Base-by-base conservation (phyloP, 2,113 vertebrate genomes). In the Ploceus nigricollis region DNA sequence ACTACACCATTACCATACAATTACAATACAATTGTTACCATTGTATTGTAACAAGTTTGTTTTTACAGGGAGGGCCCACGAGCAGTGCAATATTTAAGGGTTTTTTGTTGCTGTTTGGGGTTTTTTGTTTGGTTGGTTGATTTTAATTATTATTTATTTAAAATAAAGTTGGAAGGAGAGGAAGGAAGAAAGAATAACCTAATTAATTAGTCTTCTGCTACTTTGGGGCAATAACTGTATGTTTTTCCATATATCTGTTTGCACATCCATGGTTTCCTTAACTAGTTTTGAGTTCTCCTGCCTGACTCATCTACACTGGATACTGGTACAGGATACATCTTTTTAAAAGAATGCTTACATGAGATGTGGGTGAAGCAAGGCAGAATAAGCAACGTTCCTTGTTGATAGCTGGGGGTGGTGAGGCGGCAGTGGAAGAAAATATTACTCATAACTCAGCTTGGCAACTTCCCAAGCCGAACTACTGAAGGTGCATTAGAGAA, bases 371-470 rank as follows among this genome's bases (percentile, higher is more conserved):
- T 83, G 93, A 93, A 96, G 82, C 2, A 1, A 93, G 91, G 88
- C 82, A 69, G 86, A 84, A 90, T 27, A 47, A 90, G 78, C 30
- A 97, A 78, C 0, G 13, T 44, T 94, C 83, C 65, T 42, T 87
- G 53, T 93, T 64, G 80, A 89, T 93, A 81, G 92, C 88, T 84
- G 94, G 86, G 82, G 95, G 85, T 89, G 90, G 88, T 10, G 40
- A 96, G 82, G 72, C 47, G 4, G 92, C 82, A 78, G 85, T 96
- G 86, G 90, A 92, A 96, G 95, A 96, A 96, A 97, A 87, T 87
- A 96, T 96, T 96, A 96, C 93, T 96, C 95, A 95, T 94, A 92
- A 95, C 72, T 42, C 47, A 68, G 18, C 56, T 13, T 95, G 96
- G 95, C 96, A 92, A 47, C 53, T 57, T 70, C 86, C 80, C 96